Percentiles rank a stretch among this genome's conserved stretches.
Conservation (phyloP, 1,140 invertebrate species). For the Drosophila persimilis region DNA sequence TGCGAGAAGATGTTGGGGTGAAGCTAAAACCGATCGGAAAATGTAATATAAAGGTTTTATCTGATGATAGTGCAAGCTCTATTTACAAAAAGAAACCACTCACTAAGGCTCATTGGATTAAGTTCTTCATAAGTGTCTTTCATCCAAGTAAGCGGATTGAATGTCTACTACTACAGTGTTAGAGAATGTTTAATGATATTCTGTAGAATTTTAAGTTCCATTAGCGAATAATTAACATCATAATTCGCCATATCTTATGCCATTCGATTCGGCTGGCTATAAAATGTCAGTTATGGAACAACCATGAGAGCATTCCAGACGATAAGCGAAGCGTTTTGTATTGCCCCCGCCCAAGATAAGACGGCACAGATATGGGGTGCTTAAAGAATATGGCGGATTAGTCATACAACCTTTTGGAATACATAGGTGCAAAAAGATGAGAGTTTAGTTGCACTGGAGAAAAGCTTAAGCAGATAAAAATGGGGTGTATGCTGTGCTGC, state of each 20-base stretch:
- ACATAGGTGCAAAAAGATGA: not conserved
- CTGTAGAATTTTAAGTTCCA: not conserved
- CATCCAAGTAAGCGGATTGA: too few relatives aligned
- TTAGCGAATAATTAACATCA: slow-evolving; percentile 3
- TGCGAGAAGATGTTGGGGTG: too few relatives aligned
- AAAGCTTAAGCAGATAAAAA: too few relatives aligned
- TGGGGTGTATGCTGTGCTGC: too few relatives aligned
- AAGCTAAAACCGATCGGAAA: too few relatives aligned
- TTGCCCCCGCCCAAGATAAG: slow-evolving; percentile 28
- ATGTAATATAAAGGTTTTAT: too few relatives aligned
- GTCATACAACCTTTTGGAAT: slow-evolving; percentile 9
- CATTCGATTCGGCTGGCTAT: slow-evolving; percentile 3
- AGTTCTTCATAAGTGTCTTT: too few relatives aligned
- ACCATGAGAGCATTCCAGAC: slow-evolving; percentile 28
- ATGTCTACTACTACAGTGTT: too few relatives aligned
- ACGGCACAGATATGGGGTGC: slow-evolving; percentile 13
- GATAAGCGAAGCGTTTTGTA: slow-evolving; percentile 44
- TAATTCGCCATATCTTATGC: not conserved
- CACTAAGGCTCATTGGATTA: too few relatives aligned
- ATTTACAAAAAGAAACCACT: too few relatives aligned
- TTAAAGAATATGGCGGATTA: slow-evolving; percentile 11
- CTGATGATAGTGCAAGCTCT: too few relatives aligned
- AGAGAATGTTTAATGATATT: too few relatives aligned
- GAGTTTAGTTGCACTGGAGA: not conserved
- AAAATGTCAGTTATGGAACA: slow-evolving; percentile 29